phyloP scores from a whole-genome alignment of 2,113 vertebrate genomes.

The Pao palembangensis region DNA sequence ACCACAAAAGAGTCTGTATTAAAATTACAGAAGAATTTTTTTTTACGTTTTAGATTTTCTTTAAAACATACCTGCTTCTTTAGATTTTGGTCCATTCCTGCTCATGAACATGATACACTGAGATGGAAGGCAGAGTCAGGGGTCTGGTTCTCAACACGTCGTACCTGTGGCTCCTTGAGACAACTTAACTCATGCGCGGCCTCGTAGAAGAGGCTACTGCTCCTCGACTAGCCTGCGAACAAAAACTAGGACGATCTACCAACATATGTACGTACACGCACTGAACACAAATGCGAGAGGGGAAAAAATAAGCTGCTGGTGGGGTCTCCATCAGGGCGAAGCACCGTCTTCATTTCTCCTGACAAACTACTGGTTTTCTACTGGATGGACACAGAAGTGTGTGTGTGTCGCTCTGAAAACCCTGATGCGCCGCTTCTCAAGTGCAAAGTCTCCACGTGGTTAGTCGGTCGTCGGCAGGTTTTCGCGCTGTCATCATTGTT shows the following conservation, averaged over 20 bases:
- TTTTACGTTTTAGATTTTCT: slow-evolving; percentile 22
- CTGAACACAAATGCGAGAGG: slow-evolving; percentile 11
- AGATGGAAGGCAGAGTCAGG: slow-evolving; percentile 14
- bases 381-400: slow-evolving; percentile 2
- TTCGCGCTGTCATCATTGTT: too few relatives aligned
- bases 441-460: slow-evolving; percentile 46
- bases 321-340: slow-evolving; percentile 15
- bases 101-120: slow-evolving; percentile 19
- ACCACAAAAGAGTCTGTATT: slow-evolving; percentile 42
- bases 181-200: slow-evolving; percentile 24
- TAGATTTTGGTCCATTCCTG: slow-evolving; percentile 54
- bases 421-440: slow-evolving; percentile 53
- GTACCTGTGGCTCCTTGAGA: slow-evolving; percentile 12
- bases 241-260: slow-evolving; percentile 8
- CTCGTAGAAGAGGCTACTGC: slow-evolving; percentile 18
- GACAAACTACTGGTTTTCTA: slow-evolving; percentile 3
- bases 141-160: slow-evolving; percentile 6
- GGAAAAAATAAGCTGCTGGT: slow-evolving; percentile 12
- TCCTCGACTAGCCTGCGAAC: slow-evolving; percentile 7
- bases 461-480: slow-evolving; percentile 1
- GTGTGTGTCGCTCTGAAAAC: slow-evolving; percentile 40
- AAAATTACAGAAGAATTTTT: slow-evolving; percentile 31
- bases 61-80: slow-evolving; percentile 51
- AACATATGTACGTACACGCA: slow-evolving; percentile 6
- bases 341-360: slow-evolving; percentile 13